Evolutionary conservation across 2,113 vertebrate species (phyloP), one percentile per base, ranked within the genome.

Genomic region (Tetraodon nigroviridis): DNA sequence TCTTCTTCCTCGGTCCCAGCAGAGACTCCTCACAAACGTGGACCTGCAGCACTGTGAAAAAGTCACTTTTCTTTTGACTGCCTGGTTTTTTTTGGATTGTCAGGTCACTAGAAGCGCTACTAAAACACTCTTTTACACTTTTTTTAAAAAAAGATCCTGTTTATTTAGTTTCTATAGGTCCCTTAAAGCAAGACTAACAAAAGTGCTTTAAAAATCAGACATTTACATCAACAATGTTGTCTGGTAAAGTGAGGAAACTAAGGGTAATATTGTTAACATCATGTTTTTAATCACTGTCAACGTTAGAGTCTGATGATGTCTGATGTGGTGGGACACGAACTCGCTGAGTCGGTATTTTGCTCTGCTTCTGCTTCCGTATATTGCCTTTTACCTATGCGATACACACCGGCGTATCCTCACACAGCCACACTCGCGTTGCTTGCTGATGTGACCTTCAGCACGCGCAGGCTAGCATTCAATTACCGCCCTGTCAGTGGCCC

Each of bases 401-500:
- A 65, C 56, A 67, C 54, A 62, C 32, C 48, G 41, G 52, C 61
- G 61, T 58, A 69, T 46, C 22, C 50, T 47, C 61, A 67, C 60
- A 50, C 55, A 59, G 58, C 51, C 57, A 61, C 58, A 57, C 46
- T 6, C 55, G 53, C 62, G 60, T 68, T 48, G 46, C 74, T 79
- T 58, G 71, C 71, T 82, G 76, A 81, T 74, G 70, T 88, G 86
- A 89, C 86, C 86, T 88, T 89, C 85, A 85, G 81, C 75, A 73
- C 79, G 78, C 67, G 68, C 75, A 76, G 80, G 65, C 81, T 84
- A 79, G 84, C 85, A 83, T 88, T 90, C 86, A 88, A 79, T 88
- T 88, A 88, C 85, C 71, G 65, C 81, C 78, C 75, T 86, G 80
- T 85, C 86, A 83, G 78, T 79, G 79, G 78, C 77, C 82, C 71